Conservation (phyloP, 2,797 vertebrate genomes). For the Silurus lanzhouensis region DNA sequence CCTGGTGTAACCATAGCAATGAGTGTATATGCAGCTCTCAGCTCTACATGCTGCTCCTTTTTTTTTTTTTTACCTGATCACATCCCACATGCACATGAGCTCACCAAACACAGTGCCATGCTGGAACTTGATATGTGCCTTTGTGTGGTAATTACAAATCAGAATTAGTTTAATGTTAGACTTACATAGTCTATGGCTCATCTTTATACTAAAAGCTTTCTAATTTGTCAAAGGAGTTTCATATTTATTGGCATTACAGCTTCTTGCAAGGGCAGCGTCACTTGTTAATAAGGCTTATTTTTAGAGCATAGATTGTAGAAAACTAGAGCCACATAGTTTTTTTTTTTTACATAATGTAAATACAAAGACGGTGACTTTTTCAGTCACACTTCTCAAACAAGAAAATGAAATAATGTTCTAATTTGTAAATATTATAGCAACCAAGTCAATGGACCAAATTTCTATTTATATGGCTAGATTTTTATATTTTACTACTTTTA, state of each 20-base stretch:
- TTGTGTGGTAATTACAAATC: constrained; percentile 66
- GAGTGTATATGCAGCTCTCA: constrained; percentile 38
- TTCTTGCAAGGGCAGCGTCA: constrained; percentile 67
- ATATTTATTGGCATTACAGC: constrained; percentile 79
- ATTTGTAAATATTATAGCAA: constrained; percentile 92
- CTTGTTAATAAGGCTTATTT: constrained; percentile 74
- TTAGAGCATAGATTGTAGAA: constrained; percentile 79
- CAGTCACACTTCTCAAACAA: constrained; percentile 65
- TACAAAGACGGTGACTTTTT: constrained; percentile 77
- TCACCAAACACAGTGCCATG: constrained; percentile 57
- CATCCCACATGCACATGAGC: constrained; percentile 27
- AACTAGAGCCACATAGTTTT: constrained; percentile 71
- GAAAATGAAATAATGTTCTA: constrained; percentile 77
- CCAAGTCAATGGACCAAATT: constrained; percentile 91
- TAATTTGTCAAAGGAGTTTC: constrained; percentile 64
- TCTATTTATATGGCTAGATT: constrained; percentile 99
- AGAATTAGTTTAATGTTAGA: constrained; percentile 61
- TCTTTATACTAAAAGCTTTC: constrained; percentile 56
- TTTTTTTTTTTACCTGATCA: constrained; percentile 18
- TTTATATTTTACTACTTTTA: constrained; percentile 93
- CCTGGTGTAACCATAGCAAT: constrained; percentile 80
- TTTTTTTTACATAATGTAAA: constrained; percentile 78
- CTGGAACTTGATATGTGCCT: constrained; percentile 72
- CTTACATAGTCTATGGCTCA: constrained; percentile 56
- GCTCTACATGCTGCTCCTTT: constrained; percentile 35